Evolutionary conservation across 2,113 vertebrate species (phyloP).

Genomic region (Myrmecobius fasciatus): DNA sequence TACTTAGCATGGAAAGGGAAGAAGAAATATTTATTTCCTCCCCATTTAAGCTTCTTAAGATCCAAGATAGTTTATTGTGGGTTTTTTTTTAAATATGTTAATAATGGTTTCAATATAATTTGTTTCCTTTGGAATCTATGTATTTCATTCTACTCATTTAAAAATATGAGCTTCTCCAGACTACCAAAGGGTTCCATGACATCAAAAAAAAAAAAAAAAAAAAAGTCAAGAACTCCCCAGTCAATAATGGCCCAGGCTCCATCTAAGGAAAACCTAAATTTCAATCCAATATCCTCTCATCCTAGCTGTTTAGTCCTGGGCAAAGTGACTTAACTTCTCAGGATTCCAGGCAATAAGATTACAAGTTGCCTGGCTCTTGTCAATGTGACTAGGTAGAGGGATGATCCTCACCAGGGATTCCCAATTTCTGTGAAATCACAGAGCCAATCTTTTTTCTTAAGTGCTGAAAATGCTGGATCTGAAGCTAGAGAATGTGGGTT

Average conservation of each 20-base stretch:
- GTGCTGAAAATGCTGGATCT: background rate
- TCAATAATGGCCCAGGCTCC: background rate
- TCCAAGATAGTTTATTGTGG: background rate
- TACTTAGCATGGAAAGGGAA: background rate
- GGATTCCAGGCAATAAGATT: background rate
- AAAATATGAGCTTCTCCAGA: background rate
- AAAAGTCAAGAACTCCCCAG: background rate
- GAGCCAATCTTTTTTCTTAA: background rate
- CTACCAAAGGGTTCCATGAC: background rate
- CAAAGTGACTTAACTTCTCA: background rate
- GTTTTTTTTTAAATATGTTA: background rate
- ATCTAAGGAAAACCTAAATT: background rate
- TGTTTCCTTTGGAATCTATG: background rate
- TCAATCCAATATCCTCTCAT: background rate
- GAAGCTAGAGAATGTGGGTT: background rate
- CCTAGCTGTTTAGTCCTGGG: background rate
- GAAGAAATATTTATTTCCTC: background rate
- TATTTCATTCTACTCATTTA: background rate
- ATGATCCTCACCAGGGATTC: background rate
- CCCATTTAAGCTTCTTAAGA: background rate
- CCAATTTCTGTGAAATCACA: background rate
- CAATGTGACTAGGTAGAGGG: background rate
- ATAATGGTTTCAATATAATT: background rate
- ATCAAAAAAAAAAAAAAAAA: background rate
- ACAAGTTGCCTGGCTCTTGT: background rate